A percentile compares a stretch with the other conserved stretches of the same genome.
These are phyloP conservation scores for Rhea americana DNA, from an alignment of 2,113 vertebrate genomes.

Conservation along the genomic window DNA sequence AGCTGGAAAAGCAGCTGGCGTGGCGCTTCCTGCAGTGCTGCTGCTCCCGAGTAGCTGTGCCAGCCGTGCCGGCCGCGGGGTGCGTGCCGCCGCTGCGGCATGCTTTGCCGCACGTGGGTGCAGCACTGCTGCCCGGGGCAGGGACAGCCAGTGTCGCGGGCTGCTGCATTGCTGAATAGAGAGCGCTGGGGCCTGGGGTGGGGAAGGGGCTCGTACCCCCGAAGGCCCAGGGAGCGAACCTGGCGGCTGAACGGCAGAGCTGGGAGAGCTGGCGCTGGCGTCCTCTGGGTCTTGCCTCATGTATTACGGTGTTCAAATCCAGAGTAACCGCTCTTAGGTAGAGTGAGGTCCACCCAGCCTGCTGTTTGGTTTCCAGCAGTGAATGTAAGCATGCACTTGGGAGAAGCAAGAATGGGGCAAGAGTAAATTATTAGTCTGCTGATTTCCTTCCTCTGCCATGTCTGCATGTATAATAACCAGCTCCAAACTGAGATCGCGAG, in stretches of 20 bases:
- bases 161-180: neutral
- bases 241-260: neutral
- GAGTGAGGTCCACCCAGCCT: neutral
- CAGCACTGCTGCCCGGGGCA: neutral
- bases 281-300: neutral
- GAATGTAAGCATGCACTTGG: neutral
- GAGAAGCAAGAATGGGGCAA: neutral
- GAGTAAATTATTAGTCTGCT: constrained; percentile 4
- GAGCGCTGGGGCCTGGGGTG: neutral
- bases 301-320: neutral
- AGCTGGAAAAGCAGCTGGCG: no score
- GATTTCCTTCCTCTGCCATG: neutral
- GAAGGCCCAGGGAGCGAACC: no score
- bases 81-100: no score
- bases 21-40: neutral
- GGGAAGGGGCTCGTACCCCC: neutral
- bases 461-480: neutral
- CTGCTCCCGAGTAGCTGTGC: neutral
- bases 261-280: neutral
- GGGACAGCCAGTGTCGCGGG: neutral
- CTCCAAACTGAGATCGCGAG: neutral
- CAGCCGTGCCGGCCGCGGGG: no score
- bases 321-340: rapidly evolving
- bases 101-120: neutral
- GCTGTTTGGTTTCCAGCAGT: neutral